Evolutionary conservation across 2,797 vertebrate species (phyloP).

Genomic region (Crotalus adamanteus): DNA sequence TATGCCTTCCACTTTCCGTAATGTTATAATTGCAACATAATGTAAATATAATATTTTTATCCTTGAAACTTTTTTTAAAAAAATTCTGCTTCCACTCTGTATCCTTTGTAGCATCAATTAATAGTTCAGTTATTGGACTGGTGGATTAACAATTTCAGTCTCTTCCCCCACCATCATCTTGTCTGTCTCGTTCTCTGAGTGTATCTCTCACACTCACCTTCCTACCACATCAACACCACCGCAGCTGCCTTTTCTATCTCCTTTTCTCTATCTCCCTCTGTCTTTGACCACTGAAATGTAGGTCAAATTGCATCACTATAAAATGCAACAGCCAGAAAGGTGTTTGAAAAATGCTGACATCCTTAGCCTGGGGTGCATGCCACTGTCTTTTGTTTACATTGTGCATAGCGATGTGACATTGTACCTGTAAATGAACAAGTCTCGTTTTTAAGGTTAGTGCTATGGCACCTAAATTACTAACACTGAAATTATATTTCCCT

Average conservation of each 20-base stretch:
- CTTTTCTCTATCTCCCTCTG: constrained; percentile 70
- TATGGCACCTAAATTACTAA: constrained; percentile 57
- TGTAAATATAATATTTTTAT: constrained; percentile 47
- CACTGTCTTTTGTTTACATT: constrained; percentile 70
- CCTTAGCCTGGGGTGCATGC: constrained; percentile 67
- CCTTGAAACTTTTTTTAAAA: constrained; percentile 44
- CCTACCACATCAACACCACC: constrained; percentile 58
- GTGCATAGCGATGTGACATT: constrained; percentile 52
- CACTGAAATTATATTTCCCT: constrained; percentile 54
- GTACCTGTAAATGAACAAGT: constrained; percentile 59
- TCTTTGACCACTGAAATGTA: constrained; percentile 77
- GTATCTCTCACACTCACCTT: neutral
- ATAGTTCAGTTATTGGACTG: constrained; percentile 68
- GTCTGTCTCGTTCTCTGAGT: constrained; percentile 37
- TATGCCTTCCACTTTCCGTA: constrained; percentile 23
- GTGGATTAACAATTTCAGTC: constrained; percentile 64
- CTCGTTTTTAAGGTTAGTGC: constrained; percentile 66
- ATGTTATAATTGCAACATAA: neutral
- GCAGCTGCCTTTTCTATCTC: constrained; percentile 48
- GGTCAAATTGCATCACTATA: constrained; percentile 77
- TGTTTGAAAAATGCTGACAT: constrained; percentile 74
- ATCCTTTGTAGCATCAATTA: constrained; percentile 59
- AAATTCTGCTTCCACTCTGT: constrained; percentile 55
- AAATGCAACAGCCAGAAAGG: constrained; percentile 73
- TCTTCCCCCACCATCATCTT: constrained; percentile 17